Evolutionary conservation across 2,888 invertebrate species (phyloP), one percentile per base, ranked within the genome.

Genomic region (Eupithecia abbreviata): DNA sequence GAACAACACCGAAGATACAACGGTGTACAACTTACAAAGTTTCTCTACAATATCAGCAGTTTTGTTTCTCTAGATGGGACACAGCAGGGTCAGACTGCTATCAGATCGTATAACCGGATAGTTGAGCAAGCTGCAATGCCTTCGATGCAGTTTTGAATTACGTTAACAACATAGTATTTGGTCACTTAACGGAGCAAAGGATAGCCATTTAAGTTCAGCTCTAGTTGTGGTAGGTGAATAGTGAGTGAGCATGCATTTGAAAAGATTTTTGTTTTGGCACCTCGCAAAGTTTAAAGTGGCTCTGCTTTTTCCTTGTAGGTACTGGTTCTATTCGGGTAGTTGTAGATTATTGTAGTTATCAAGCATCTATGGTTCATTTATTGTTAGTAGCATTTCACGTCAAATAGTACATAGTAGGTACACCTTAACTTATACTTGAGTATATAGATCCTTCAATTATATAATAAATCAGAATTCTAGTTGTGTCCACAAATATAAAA

Each of bases 61-160:
- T 88, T 85, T 84, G 85, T 85, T 72, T 85, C 83, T 84, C 80
- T 86, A 87, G 84, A 87, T 85, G 85, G 87, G 84, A 84, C 85
- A 86, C 83, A 81, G 82, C 78, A 84, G 82, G 91, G 91, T 91
- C 90, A 90, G 45, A 85, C 86, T 86, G 90, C 85, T 90, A 91
- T 90, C 90, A 80, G 77, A 90, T 90, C 90, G 86, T 80, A 85
- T 83, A 86, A 88, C 86, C 85, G 86, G 89, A 88, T 87, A 87
- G 75, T 77, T 80, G 75, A 82, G 79, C 82, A 84, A 84, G 85
- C 82, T 83, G 83, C 84, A 84, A 84, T 80, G 55, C 72, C 47
- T 74, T 80, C 82, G 85, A 87, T 87, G 87, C 85, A 86, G 85
- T 86, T 86, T 84, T 82, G 85, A 84, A 87, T 89, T 89, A 85